Base-by-base conservation (phyloP, 2,888 invertebrate genomes). In the Pycnomerus fuliginosus region DNA sequence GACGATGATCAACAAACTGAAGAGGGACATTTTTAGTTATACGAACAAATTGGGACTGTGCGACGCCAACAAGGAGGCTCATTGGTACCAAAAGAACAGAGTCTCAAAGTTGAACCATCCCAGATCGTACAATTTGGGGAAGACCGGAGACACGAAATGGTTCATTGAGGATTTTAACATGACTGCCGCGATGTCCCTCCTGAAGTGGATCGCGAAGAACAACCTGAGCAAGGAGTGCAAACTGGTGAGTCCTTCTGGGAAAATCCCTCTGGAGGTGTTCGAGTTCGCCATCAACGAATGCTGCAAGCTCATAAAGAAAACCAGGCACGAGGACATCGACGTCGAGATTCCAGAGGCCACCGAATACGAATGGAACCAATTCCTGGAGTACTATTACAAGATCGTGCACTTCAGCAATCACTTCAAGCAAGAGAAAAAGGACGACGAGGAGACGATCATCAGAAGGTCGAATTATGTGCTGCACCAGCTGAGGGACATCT, bases 111-210 rank as follows among this genome's bases (percentile, higher is more conserved):
- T 85, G 23, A 78, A 80, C 39, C 83, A 80, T 62, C 91, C 91
- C 0, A 79, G 90, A 2, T 83, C 85, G 36, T 88, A 86, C 63
- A 78, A 79, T 55, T 75, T 83, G 33, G 74, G 71, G 29, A 77
- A 81, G 53, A 65, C 65, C 8, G 76, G 77, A 13, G 83, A 83
- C 54, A 67, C 76, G 27, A 75, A 76, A 37, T 77, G 75, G 14
- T 85, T 86, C 62, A 66, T 79, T 39, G 78, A 79, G 53, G 91
- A 93, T 67, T 94, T 83, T 65, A 81, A 84, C 62, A 74, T 85
- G 36, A 90, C 90, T 2, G 86, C 90, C 2, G 88, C 90, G 52
- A 80, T 85, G 33, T 84, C 84, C 50, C 72, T 92, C 37, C 68
- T 93, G 23, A 84, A 85, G 62, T 86, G 80, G 74, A 73, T 81